Percentiles rank a stretch among this genome's conserved stretches.
phyloP scores from a whole-genome alignment of 2,797 vertebrate species.

The Lateolabrax maculatus region DNA sequence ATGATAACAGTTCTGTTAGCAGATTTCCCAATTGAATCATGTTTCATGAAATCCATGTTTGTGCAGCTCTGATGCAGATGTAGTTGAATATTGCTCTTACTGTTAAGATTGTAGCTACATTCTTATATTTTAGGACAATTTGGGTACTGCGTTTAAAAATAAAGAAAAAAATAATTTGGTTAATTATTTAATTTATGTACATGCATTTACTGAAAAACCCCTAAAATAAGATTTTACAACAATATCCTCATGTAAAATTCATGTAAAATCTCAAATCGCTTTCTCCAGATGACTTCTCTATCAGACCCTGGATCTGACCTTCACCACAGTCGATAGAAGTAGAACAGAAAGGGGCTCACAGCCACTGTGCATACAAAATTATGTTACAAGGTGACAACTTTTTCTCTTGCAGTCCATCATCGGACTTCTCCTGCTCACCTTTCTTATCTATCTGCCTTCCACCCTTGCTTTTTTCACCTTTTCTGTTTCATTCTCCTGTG shows the following conservation, averaged over 20 bases:
- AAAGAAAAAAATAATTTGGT: too few species aligned
- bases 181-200: background rate
- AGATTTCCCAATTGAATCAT: background rate
- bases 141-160: background rate
- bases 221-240: background rate
- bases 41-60: background rate
- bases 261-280: background rate
- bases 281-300: background rate
- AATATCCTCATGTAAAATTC: background rate
- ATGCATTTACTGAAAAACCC: background rate
- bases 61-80: background rate
- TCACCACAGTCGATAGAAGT: slow-evolving; percentile 1
- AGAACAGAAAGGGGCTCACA: background rate
- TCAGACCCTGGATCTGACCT: slow-evolving; percentile 30
- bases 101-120: background rate
- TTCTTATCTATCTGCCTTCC: slow-evolving; percentile 24
- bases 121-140: background rate
- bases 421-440: slow-evolving; percentile 24
- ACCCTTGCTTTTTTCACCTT: background rate
- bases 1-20: background rate
- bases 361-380: slow-evolving; percentile 6
- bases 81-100: background rate
- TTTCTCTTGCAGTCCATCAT: slow-evolving; percentile 12
- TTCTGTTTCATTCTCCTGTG: background rate
- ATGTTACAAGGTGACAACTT: slow-evolving; percentile 1